Evolutionary conservation across 1,140 invertebrate genomes (phyloP).

Genomic region (Psix sp.): DNA sequence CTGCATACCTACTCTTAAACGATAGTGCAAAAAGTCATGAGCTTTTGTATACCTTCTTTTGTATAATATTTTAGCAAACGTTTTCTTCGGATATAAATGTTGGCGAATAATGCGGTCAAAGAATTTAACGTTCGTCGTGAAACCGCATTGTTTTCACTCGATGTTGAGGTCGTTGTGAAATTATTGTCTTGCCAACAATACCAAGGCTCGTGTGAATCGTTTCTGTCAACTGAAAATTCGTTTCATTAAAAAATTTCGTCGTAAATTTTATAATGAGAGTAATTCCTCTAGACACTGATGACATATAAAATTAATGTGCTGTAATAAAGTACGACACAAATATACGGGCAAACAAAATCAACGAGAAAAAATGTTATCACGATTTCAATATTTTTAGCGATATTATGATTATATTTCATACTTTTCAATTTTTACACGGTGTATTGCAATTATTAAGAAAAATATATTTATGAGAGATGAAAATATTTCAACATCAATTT

Average conservation of each 20-base stretch:
- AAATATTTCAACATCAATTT: background rate
- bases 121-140: conserved; percentile 23
- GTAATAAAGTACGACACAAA: no score
- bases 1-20: conserved; percentile 15
- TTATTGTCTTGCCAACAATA: conserved; percentile 17
- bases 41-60: conserved; percentile 42
- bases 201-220: conserved; percentile 14
- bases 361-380: no score
- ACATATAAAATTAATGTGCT: no score
- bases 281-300: no score
- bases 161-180: conserved; percentile 23
- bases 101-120: conserved; percentile 18
- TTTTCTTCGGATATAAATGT: conserved; percentile 28
- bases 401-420: no score
- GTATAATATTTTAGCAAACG: conserved; percentile 31
- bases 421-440: background rate
- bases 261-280: no score
- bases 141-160: conserved; percentile 24
- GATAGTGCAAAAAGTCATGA: conserved; percentile 28
- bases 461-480: background rate
- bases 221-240: conserved; percentile 1
- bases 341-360: no score
- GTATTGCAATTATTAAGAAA: background rate
- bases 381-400: no score
- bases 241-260: background rate